These are phyloP conservation scores for Subacronicta megacephala DNA, from an alignment of 2,888 invertebrate species.

Conservation along the genomic window DNA sequence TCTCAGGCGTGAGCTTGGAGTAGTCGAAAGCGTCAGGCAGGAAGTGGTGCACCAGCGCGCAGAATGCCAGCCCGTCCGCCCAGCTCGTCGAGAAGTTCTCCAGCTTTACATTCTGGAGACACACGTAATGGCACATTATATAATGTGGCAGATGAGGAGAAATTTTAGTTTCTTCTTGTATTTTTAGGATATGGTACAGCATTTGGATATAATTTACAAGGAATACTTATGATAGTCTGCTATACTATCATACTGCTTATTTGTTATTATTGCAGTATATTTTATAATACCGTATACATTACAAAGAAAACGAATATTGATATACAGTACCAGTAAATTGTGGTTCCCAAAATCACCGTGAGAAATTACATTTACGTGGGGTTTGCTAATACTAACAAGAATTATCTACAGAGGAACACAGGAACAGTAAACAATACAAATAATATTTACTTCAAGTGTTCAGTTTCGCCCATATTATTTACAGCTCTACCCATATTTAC, in stretches of 20 bases:
- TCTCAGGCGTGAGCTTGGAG: conserved; percentile 95
- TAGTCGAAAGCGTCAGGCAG: conserved; percentile 99
- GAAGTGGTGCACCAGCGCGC: conserved; percentile 99
- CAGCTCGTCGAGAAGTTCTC: conserved; percentile 99
- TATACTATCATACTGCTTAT: no score
- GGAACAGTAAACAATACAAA: conserved; percentile 6
- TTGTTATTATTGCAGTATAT: no score
- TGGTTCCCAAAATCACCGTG: conserved; percentile 7
- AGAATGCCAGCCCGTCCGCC: conserved; percentile 99
- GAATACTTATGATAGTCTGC: no score
- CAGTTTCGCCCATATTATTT: conserved; percentile 29
- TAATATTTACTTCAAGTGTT: conserved; percentile 7
- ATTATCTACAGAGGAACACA: conserved; percentile 29
- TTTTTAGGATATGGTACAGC: background rate
- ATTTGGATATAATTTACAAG: background rate
- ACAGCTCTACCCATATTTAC: conserved; percentile 23
- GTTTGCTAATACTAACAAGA: conserved; percentile 12
- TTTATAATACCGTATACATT: no score
- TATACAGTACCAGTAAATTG: background rate
- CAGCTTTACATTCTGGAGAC: conserved; percentile 97
- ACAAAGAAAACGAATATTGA: background rate
- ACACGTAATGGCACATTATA: conserved; percentile 8
- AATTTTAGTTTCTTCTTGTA: background rate
- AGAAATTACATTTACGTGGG: conserved; percentile 10
- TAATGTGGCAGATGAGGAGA: background rate